These are phyloP conservation scores for Rhynchopsitta pachyrhyncha DNA, from an alignment of 2,113 vertebrate species.

Conservation along the genomic window DNA sequence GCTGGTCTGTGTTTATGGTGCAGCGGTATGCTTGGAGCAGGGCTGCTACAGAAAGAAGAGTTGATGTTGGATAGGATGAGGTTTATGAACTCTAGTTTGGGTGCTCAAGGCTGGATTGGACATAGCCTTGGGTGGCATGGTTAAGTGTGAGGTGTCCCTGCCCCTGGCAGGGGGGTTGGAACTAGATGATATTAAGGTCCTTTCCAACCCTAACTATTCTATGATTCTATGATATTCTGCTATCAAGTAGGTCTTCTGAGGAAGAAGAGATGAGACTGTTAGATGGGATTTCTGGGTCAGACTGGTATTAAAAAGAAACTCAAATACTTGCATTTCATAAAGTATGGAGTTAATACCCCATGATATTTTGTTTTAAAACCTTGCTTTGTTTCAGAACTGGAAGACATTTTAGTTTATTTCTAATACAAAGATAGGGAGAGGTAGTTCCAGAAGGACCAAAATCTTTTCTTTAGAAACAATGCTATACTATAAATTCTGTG, in stretches of 20 bases:
- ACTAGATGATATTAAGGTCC: too few species aligned
- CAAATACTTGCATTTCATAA: neutral
- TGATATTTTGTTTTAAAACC: slow-evolving; percentile 16
- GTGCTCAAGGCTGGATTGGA: too few species aligned
- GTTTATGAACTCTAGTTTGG: neutral
- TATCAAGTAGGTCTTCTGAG: neutral
- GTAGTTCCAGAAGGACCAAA: neutral
- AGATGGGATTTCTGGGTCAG: neutral
- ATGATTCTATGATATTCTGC: neutral
- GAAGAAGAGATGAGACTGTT: neutral
- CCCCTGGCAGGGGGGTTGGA: too few species aligned
- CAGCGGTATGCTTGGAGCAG: neutral
- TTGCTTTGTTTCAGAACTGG: neutral
- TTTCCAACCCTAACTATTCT: too few species aligned
- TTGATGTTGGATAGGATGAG: neutral
- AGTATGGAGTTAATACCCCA: neutral
- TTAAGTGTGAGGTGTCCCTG: too few species aligned
- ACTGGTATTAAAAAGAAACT: neutral
- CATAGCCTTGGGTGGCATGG: too few species aligned
- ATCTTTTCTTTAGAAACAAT: neutral
- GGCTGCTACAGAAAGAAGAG: neutral
- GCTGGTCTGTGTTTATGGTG: neutral
- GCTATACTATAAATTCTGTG: neutral
- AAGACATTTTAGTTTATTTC: neutral
- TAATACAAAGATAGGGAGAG: neutral